These are phyloP conservation scores for honey bee (Apis mellifera) DNA, from an alignment of 1,140 invertebrate species.

Conservation along the genomic window Amel_HAv3.1 CM009940.2:8720501-8721000, in stretches of 20 bases:
- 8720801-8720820: too few relatives aligned
- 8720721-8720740: background rate
- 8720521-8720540: conserved; percentile 34
- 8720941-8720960: conserved; percentile 13
- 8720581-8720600: conserved; percentile 59
- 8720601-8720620: conserved; percentile 69
- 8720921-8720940: background rate
- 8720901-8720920: too few relatives aligned
- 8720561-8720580: conserved; percentile 29
- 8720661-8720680: background rate
- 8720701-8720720: background rate
- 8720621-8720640: conserved; percentile 70
- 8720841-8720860: too few relatives aligned
- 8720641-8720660: conserved; percentile 66
- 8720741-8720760: background rate
- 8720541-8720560: conserved; percentile 45
- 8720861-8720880: too few relatives aligned
- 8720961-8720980: conserved; percentile 47
- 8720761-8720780: background rate
- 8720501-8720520: too few relatives aligned
- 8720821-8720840: too few relatives aligned
- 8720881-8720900: too few relatives aligned
- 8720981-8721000: conserved; percentile 34
- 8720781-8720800: background rate
- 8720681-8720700: background rate